These are phyloP conservation scores for Notechis scutatus DNA, from an alignment of 2,113 vertebrate species.

Conservation along the genomic window DNA sequence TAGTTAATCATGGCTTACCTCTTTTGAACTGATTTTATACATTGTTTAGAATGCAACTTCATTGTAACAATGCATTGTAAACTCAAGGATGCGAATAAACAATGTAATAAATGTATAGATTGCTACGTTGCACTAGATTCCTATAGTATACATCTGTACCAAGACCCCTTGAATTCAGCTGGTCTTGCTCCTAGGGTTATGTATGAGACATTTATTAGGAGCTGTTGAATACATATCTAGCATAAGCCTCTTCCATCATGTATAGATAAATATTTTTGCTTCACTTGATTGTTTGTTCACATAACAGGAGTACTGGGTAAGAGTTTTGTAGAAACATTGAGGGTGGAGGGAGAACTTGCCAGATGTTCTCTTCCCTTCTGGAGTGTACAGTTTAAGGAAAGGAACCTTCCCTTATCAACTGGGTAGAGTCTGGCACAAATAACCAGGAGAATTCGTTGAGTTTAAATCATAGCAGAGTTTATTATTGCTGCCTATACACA, in stretches of 20 bases:
- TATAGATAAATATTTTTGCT: not conserved
- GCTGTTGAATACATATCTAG: not conserved
- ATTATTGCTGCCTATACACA: not conserved
- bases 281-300: not conserved
- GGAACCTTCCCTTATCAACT: slow-evolving; percentile 37
- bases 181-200: not conserved
- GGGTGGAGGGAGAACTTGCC: not conserved
- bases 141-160: not conserved
- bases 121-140: not conserved
- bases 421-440: slow-evolving; percentile 10
- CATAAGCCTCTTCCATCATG: not conserved
- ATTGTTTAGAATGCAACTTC: not conserved
- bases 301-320: not conserved
- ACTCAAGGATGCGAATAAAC: not conserved
- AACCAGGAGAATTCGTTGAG: too few species aligned
- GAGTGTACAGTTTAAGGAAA: slow-evolving; percentile 11
- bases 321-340: not conserved
- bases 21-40: not conserved
- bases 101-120: not conserved
- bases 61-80: not conserved
- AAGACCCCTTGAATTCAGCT: not conserved
- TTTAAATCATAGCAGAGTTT: too few species aligned
- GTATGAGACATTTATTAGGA: not conserved
- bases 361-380: not conserved
- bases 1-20: not conserved